Base-by-base conservation (phyloP, 1,140 invertebrate species). In the Euwallacea fornicatus region DNA sequence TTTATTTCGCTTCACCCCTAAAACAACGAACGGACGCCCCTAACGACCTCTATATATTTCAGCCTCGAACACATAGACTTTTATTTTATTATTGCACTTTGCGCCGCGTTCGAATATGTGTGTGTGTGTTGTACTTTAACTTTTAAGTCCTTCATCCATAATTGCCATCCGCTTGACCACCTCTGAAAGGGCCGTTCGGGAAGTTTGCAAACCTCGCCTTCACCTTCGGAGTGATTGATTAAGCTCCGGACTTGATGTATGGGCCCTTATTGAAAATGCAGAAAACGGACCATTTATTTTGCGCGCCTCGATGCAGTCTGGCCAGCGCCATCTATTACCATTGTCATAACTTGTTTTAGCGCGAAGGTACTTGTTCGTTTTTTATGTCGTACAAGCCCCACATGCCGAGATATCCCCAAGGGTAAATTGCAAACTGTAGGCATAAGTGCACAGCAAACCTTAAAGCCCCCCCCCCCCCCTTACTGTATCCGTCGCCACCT, bases 241-340 rank as follows among this genome's bases (percentile, higher is more conserved):
- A 74, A 71, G 69, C 67, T 59, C 47, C 69, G 54, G 21, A 42
- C 15, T 65, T 76, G 75, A 76, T 76, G 66, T 76, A 75, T 75
- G 68, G 43, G 21, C 58, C 71, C 63, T 71, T 71, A 59, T 60
- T 68, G 71, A 71, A 76, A 69, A 75, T 75, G 73, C 74, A 74
- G 66, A 75, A 75, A 72, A 65, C 62, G 69, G 66, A 71, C 69
- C 64, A 74, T 75, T 76, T 76, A 76, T 76, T 74, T 73, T 68
- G 69, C 73, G 8, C 54, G 13, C 9, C 9, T 11, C 46, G 46
- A 50, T 13, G 46, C 13, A 11, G 13, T 50, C 9, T 50, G 46
- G 9, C 46, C 9, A 13, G 9, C 46, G 46, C 13, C 46, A 50
- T 50, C 46, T 13, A 50, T 50, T 50, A 11, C 46, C 9, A 50